These are phyloP conservation scores for Neopipo cinnamomea DNA, from an alignment of 2,113 vertebrate species.

Conservation along the genomic window DNA sequence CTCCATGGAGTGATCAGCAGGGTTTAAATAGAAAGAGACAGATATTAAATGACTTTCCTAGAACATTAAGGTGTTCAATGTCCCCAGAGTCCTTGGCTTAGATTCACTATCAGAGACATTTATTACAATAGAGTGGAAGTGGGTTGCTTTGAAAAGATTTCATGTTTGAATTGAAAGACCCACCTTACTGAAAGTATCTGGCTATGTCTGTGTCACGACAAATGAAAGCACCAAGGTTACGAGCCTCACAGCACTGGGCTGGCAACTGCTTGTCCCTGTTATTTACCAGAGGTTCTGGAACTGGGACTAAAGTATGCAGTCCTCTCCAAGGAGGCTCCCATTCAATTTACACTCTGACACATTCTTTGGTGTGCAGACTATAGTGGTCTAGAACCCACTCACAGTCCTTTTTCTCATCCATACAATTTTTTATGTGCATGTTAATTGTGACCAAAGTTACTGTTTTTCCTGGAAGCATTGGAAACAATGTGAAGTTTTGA, in stretches of 20 bases:
- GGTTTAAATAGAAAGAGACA: constrained; percentile 24
- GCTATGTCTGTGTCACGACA: neutral
- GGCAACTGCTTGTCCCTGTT: neutral
- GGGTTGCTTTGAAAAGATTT: neutral
- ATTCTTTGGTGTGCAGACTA: neutral
- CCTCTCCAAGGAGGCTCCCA: neutral
- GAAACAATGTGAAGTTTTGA: neutral
- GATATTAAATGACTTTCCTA: constrained; percentile 26
- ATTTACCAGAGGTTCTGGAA: neutral
- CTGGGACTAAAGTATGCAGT: neutral
- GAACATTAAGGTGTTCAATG: neutral
- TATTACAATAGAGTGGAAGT: neutral
- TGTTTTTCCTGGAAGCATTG: neutral
- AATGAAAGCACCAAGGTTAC: neutral
- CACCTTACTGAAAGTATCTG: neutral
- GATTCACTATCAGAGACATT: neutral
- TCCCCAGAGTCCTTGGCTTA: constrained; percentile 23
- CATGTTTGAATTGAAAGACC: neutral
- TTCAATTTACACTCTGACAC: neutral
- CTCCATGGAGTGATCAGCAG: neutral
- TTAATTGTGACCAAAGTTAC: neutral
- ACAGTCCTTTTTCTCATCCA: neutral
- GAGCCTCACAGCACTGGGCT: neutral
- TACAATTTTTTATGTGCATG: neutral
- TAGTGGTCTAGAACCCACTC: neutral